Evolutionary conservation across 2,797 vertebrate genomes (phyloP).

Genomic region (Pseudochaenichthys georgianus): DNA sequence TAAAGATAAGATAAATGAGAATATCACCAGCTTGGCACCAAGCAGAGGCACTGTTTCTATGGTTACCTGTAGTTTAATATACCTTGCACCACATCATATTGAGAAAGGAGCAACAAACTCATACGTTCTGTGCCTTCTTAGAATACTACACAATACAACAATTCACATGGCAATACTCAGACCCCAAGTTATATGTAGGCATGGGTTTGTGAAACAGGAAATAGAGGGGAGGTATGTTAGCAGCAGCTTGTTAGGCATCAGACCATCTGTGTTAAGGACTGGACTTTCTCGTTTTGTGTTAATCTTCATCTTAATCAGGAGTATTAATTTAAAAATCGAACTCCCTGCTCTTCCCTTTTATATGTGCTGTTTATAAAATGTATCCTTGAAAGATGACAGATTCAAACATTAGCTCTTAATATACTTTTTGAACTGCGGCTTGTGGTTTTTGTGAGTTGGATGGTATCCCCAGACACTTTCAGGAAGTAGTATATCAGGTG

Average conservation of each 20-base stretch:
- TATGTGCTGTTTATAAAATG: constrained; percentile 33
- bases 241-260: constrained; percentile 15
- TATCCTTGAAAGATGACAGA: constrained; percentile 27
- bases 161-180: constrained; percentile 55
- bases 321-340: constrained; percentile 28
- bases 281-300: constrained; percentile 30
- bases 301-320: constrained; percentile 7
- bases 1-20: neutral
- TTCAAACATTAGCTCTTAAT: constrained; percentile 48
- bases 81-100: neutral
- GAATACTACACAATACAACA: constrained; percentile 37
- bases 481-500: constrained; percentile 74
- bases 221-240: constrained; percentile 17
- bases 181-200: constrained; percentile 37
- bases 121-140: constrained; percentile 29
- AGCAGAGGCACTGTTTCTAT: constrained; percentile 7
- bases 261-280: constrained; percentile 10
- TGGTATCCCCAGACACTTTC: constrained; percentile 47
- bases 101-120: neutral
- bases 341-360: neutral
- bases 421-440: constrained; percentile 49
- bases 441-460: constrained; percentile 56
- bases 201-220: constrained; percentile 38
- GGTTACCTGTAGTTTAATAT: constrained; percentile 17
- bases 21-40: constrained; percentile 2